Percentiles rank a stretch among this genome's conserved stretches.
Evolutionary conservation across 1,140 invertebrate genomes (phyloP).

Genomic region (Muscidifurax raptorellus): DNA sequence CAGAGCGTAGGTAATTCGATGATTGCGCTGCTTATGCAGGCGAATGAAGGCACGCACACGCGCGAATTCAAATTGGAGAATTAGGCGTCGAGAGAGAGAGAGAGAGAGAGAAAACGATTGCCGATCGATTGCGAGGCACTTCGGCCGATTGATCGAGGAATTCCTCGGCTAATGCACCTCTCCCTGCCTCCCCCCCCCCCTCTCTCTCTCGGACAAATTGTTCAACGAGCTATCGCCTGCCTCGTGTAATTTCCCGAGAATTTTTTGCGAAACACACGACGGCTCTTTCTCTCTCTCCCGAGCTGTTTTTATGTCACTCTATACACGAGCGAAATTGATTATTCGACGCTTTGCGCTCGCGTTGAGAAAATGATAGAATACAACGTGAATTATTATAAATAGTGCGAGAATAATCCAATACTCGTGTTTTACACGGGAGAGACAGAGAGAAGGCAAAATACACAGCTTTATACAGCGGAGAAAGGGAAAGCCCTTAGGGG

Average conservation of each 20-base stretch:
- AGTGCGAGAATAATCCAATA: neutral
- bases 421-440: no score
- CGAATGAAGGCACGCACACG: conserved; percentile 37
- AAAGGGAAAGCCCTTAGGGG: conserved; percentile 40
- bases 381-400: no score
- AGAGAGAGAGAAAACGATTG: conserved; percentile 1
- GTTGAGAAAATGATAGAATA: neutral
- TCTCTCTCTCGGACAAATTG: conserved; percentile 2
- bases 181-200: neutral
- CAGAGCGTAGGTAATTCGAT: conserved; percentile 37
- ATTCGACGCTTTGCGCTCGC: neutral
- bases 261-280: conserved; percentile 10
- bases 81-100: conserved; percentile 55
- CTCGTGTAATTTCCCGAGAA: conserved; percentile 14
- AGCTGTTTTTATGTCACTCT: neutral
- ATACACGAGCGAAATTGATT: neutral
- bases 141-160: conserved; percentile 38
- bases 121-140: conserved; percentile 29
- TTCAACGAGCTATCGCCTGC: conserved; percentile 29
- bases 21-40: conserved; percentile 29
- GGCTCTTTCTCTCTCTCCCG: neutral
- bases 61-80: conserved; percentile 64
- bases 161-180: conserved; percentile 28
- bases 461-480: neutral
- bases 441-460: neutral